phyloP scores from a whole-genome alignment of 1,140 invertebrate genomes.

The Idris sp. region DNA sequence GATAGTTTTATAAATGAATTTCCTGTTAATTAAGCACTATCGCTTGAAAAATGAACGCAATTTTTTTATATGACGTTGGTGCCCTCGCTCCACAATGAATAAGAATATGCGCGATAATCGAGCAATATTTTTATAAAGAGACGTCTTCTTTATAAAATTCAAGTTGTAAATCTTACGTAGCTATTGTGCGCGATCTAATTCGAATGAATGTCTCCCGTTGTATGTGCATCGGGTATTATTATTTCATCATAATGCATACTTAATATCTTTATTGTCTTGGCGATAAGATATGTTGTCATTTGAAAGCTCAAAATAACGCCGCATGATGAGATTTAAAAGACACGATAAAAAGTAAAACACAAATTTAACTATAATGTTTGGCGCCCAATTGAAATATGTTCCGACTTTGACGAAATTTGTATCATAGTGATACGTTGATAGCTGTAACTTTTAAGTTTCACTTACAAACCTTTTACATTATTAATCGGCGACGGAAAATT shows the following conservation, averaged over 20 bases:
- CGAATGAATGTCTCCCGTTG: constrained; percentile 58
- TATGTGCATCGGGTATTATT: constrained; percentile 52
- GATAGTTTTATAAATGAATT: constrained; percentile 40
- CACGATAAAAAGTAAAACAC: neutral
- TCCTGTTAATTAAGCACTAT: constrained; percentile 35
- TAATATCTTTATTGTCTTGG: constrained; percentile 28
- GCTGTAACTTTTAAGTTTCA: no score
- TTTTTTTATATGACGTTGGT: constrained; percentile 36
- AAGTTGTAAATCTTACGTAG: constrained; percentile 39
- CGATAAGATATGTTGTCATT: constrained; percentile 36
- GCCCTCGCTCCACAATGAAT: constrained; percentile 55
- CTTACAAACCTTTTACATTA: constrained; percentile 1
- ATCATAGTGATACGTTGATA: no score
- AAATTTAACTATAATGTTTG: no score
- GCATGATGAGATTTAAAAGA: constrained; percentile 6
- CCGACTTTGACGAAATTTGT: neutral
- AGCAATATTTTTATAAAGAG: constrained; percentile 46
- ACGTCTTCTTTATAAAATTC: constrained; percentile 29
- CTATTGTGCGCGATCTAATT: constrained; percentile 37
- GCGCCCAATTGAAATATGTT: constrained; percentile 7
- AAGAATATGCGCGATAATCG: constrained; percentile 42
- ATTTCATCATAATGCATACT: constrained; percentile 54
- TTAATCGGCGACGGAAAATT: constrained; percentile 33
- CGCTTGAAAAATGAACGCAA: constrained; percentile 30
- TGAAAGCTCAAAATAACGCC: constrained; percentile 31